Conservation (phyloP, 2,113 vertebrate species). For the Australoheros scitulus region DNA sequence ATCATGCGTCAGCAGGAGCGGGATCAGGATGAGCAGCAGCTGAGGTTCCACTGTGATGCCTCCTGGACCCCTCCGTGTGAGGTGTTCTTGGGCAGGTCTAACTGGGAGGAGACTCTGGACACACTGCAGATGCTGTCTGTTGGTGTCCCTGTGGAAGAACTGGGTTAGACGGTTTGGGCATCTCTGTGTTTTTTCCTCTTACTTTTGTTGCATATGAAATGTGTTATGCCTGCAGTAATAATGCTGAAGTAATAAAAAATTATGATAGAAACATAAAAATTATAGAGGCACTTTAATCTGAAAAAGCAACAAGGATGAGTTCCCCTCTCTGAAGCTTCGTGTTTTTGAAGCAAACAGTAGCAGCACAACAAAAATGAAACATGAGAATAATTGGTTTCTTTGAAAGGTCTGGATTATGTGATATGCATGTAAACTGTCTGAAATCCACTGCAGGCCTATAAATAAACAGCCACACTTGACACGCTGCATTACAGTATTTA, state of each 20-base stretch:
- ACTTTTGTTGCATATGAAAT: not conserved
- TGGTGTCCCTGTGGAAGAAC: no score
- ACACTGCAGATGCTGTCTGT: no score
- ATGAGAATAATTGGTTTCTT: not conserved
- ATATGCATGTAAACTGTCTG: slow-evolving; percentile 3
- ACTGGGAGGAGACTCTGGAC: no score
- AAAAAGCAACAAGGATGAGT: not conserved
- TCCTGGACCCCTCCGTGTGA: no score
- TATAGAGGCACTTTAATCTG: not conserved
- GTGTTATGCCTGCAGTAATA: not conserved
- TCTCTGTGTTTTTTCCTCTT: not conserved
- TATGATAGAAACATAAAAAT: not conserved
- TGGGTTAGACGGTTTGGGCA: not conserved
- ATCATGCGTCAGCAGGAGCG: no score
- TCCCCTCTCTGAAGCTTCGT: not conserved
- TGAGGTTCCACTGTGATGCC: no score
- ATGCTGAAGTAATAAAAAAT: not conserved
- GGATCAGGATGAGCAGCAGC: no score
- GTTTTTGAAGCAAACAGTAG: not conserved
- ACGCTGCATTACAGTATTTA: not conserved
- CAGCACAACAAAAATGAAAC: not conserved
- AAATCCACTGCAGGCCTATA: not conserved
- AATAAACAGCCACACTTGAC: slow-evolving; percentile 3
- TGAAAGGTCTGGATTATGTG: slow-evolving; percentile 6
- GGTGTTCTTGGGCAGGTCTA: no score